A percentile compares a stretch with the other conserved stretches of the same genome.
These are phyloP conservation scores for Petrophora chlorosata DNA, from an alignment of 2,888 invertebrate genomes.

Conservation along the genomic window DNA sequence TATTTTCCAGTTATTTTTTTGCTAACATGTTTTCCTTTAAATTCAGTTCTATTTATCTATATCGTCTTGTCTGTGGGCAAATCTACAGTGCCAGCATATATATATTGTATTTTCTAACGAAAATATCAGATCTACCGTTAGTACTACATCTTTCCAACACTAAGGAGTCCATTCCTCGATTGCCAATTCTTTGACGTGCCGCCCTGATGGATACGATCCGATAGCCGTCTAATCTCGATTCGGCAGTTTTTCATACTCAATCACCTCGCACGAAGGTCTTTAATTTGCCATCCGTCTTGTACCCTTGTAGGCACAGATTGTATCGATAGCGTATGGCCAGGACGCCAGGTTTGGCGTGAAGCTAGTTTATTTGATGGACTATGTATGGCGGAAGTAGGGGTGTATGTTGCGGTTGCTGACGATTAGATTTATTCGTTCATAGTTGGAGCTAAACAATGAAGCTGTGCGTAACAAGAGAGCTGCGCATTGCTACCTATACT, in stretches of 20 bases:
- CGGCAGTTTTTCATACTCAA: constrained; percentile 78
- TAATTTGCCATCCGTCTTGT: constrained; percentile 76
- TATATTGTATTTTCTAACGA: too few species aligned
- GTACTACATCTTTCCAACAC: constrained; percentile 15
- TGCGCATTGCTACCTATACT: too few species aligned
- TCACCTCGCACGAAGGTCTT: constrained; percentile 65
- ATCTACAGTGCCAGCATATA: too few species aligned
- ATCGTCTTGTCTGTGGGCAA: too few species aligned
- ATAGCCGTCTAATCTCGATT: constrained; percentile 63
- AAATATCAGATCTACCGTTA: too few species aligned
- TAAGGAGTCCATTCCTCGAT: constrained; percentile 21
- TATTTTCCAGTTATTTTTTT: too few species aligned
- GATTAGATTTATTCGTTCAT: background rate
- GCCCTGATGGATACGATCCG: constrained; percentile 51
- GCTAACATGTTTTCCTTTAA: too few species aligned
- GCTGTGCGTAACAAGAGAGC: too few species aligned
- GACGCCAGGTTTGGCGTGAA: constrained; percentile 12
- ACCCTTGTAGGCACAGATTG: constrained; percentile 51
- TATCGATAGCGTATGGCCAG: constrained; percentile 34
- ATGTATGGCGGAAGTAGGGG: background rate
- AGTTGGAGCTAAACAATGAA: too few species aligned
- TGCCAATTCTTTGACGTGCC: constrained; percentile 15
- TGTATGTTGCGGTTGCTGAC: background rate
- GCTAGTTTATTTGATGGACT: constrained; percentile 7
- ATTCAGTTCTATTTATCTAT: too few species aligned